Evolutionary conservation across 2,888 invertebrate genomes (phyloP), one percentile per base, ranked within the genome.

Genomic region (Monoplex corrugatus): DNA sequence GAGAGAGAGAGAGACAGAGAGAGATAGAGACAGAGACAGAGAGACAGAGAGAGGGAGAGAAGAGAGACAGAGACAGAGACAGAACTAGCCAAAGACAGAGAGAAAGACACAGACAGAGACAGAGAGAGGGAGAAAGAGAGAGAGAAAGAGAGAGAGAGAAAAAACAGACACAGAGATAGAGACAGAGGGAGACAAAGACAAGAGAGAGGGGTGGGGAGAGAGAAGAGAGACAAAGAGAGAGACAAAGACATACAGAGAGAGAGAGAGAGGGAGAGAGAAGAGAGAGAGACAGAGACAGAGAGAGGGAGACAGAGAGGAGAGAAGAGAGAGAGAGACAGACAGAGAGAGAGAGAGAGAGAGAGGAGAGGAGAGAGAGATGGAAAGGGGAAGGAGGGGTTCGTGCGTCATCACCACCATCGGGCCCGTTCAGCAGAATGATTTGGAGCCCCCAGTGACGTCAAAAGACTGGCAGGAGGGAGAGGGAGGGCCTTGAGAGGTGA

Each of bases 1-100:
- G n/a, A 83, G 35, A 72, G 72, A 75, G 43, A 87, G 72, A 87
- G 87, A 80, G 78, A 87, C 45, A 87, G 40, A 87, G 87, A 72
- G 72, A 87, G 63, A 75, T 40, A 80, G 28, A 28, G 28, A 28
- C 16, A 28, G 28, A 28, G 57, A 57, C 19, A n/a, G n/a, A n/a
- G n/a, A n/a, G n/a, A n/a, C 8, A 19, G 19, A 13, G 8, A 8
- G 50, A 19, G 19, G 50, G 19, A 19, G 28, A 28, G 10, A 57
- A n/a, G 57, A 57, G 57, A 57, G 57, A 57, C 19, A 57, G 57
- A 57, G 57, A 5, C 19, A 28, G 28, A 28, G 10, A 28, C n/a
- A n/a, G n/a, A n/a, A n/a, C n/a, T n/a, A n/a, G n/a, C n/a, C n/a
- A n/a, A n/a, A n/a, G n/a, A n/a, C n/a, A n/a, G n/a, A n/a, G n/a